phyloP scores from a whole-genome alignment of 1,140 invertebrate species.

The Streblospio benedicti region DNA sequence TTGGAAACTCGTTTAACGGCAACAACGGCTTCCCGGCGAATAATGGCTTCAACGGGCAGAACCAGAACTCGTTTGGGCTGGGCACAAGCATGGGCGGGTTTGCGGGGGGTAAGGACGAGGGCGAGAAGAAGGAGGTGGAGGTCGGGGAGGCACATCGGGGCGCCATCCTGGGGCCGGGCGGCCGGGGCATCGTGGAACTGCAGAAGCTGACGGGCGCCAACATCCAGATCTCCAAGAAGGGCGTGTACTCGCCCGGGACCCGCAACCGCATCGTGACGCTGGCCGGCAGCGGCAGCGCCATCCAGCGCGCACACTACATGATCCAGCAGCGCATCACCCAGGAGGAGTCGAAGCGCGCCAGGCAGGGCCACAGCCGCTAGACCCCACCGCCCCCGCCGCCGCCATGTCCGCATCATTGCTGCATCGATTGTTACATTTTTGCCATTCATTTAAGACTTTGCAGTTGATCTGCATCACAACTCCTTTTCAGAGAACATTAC shows the following conservation, averaged over 20 bases:
- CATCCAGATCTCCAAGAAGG: constrained; percentile 98
- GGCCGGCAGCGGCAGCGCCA: constrained; percentile 75
- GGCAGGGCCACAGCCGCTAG: constrained; percentile 29
- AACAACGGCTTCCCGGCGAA: constrained; percentile 46
- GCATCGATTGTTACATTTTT: too few relatives aligned
- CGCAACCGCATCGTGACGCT: constrained; percentile 95
- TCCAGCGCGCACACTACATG: constrained; percentile 81
- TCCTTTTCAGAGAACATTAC: too few relatives aligned
- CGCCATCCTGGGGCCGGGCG: constrained; percentile 90
- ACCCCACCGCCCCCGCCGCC: too few relatives aligned
- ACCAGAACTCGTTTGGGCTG: constrained; percentile 70
- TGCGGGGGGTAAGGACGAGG: constrained; percentile 40
- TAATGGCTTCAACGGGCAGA: constrained; percentile 59
- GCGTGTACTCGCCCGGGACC: constrained; percentile 88
- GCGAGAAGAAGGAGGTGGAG: constrained; percentile 69
- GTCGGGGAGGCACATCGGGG: constrained; percentile 88
- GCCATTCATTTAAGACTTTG: too few relatives aligned
- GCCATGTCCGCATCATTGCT: too few relatives aligned
- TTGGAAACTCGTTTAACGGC: not conserved
- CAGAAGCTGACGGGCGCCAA: constrained; percentile 91
- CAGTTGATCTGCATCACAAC: too few relatives aligned
- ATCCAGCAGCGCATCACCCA: constrained; percentile 92
- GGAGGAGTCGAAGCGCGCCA: constrained; percentile 83
- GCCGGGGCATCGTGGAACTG: constrained; percentile 89
- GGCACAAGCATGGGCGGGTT: constrained; percentile 52